Conservation (phyloP, 1,140 invertebrate genomes). For the Drosophila teissieri region DNA sequence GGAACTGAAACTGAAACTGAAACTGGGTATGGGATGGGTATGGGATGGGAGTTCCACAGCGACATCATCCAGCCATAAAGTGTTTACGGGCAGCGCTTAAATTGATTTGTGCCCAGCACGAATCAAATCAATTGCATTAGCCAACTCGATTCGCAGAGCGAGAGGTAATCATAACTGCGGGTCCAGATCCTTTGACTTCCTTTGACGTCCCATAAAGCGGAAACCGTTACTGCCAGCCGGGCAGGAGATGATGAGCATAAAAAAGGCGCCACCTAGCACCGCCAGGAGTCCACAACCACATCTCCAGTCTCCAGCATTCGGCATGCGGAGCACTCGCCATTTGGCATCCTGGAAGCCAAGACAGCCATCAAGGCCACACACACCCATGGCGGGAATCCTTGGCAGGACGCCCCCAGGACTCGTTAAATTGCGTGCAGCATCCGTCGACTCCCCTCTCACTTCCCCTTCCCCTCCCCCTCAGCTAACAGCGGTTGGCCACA, state of each 20-base stretch:
- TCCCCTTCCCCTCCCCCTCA: neutral
- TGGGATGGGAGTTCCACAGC: neutral
- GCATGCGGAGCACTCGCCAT: neutral
- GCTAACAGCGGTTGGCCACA: neutral
- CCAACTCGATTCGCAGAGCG: neutral
- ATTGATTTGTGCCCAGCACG: conserved; percentile 68
- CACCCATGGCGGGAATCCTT: conserved; percentile 25
- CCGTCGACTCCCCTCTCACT: neutral
- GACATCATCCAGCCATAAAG: conserved; percentile 52
- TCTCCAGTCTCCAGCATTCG: conserved; percentile 9
- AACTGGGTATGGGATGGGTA: too few relatives aligned
- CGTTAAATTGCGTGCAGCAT: conserved; percentile 63
- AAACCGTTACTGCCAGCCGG: conserved; percentile 12
- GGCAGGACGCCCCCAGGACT: conserved; percentile 53
- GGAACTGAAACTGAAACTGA: too few relatives aligned
- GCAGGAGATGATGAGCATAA: conserved; percentile 30
- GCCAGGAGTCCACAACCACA: neutral
- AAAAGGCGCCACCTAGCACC: neutral
- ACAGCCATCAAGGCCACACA: conserved; percentile 6
- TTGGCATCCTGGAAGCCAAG: conserved; percentile 8
- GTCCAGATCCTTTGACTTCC: neutral
- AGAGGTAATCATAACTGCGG: conserved; percentile 57
- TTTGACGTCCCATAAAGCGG: conserved; percentile 24
- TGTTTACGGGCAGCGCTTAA: conserved; percentile 60
- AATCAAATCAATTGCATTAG: conserved; percentile 67